Evolutionary conservation across 2,888 invertebrate genomes (phyloP), one percentile per base, ranked within the genome.

Genomic region (Hololepta plana): DNA sequence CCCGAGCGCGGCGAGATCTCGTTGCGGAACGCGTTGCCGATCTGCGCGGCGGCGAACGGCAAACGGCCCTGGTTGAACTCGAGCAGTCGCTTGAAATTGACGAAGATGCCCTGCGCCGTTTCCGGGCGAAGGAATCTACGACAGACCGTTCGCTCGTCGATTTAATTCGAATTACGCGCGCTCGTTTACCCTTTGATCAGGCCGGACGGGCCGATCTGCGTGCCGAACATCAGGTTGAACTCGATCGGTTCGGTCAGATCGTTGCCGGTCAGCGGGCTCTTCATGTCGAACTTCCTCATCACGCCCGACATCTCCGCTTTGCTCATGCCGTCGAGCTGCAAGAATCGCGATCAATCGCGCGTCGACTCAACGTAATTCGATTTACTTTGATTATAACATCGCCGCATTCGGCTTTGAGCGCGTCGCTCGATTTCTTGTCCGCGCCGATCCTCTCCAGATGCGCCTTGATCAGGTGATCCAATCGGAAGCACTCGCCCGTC

Each of bases 41-140:
- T 95, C 61, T 99, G 98, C 7, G 96, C 96, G 28, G 91, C 95
- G 35, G 96, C 96, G 60, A 98, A 99, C 13, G 98, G 98, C 16
- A 96, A 53, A 35, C 72, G 73, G 4, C 93, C 95, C 48, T 91
- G 90, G 54, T 98, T 98, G 53, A 98, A 98, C 54, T 95, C 95
- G 28, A 98, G 55, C 13, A 99, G 63, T 8, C 98, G 67, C 53
- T 98, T 98, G 53, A 99, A 99, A 57, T 99, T 99, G 0, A 99
- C 96, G 59, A 99, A 99, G 39, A 99, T 99, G 13, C 98, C 98
- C 55, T 99, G 98, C 1, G 98, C 98, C 8, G 98, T 99, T 62
- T 99, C 98, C 12, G 98, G 98, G 32, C 98, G 70, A 12, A 99
- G 62, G 49, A 80, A 98, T 9, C 75, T 71, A 42, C 25, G 39